Evolutionary conservation across 2,113 vertebrate species (phyloP).

Genomic region (Leptocoma aspasia): DNA sequence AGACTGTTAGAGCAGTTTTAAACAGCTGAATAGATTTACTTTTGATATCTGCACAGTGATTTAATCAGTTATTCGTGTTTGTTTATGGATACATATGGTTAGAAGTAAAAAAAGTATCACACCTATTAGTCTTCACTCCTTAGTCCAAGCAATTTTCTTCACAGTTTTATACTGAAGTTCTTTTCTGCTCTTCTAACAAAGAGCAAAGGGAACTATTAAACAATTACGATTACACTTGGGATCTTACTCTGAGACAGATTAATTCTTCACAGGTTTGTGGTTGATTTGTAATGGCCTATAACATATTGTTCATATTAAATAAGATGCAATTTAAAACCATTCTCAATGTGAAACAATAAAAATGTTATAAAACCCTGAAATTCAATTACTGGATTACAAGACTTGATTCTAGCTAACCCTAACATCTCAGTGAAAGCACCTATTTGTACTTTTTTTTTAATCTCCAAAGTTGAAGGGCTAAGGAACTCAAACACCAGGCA

Average conservation of each 20-base stretch:
- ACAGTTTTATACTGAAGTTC: constrained; percentile 3
- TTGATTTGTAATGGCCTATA: constrained; percentile 33
- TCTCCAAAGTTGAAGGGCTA: background rate
- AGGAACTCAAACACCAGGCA: background rate
- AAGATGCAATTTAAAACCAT: constrained; percentile 8
- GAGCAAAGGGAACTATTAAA: constrained; percentile 40
- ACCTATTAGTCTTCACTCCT: constrained; percentile 4
- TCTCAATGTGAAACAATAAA: constrained; percentile 8
- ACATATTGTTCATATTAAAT: constrained; percentile 35
- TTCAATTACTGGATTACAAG: background rate
- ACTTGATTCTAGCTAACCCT: background rate
- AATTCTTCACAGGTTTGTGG: constrained; percentile 50
- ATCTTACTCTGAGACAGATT: constrained; percentile 27
- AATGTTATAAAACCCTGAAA: background rate
- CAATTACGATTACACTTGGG: constrained; percentile 23
- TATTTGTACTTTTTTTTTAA: background rate
- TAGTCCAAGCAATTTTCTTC: constrained; percentile 17
- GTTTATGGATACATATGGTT: background rate
- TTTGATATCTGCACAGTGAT: background rate
- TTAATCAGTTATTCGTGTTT: constrained; percentile 24
- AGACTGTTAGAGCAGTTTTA: background rate
- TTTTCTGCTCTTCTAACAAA: constrained; percentile 27
- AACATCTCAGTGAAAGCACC: background rate
- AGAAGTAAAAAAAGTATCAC: background rate
- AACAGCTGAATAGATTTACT: constrained; percentile 18